Evolutionary conservation across 2,797 vertebrate species (phyloP).

Genomic region (Brachyalestes nurse): DNA sequence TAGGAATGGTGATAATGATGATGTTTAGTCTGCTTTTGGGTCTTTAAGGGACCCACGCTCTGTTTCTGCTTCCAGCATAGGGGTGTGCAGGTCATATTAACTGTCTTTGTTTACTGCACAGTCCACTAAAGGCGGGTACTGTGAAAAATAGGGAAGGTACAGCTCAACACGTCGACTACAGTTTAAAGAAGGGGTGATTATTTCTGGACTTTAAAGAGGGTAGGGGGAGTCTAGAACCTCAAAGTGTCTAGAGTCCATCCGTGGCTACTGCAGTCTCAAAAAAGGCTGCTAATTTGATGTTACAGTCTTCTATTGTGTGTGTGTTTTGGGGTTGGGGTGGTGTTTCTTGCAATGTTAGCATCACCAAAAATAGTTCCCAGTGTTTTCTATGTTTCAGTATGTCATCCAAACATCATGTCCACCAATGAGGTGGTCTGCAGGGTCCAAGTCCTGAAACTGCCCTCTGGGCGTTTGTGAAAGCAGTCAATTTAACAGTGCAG

Average conservation of each 20-base stretch:
- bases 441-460: conserved; percentile 36
- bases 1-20: neutral
- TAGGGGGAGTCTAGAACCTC: too few relatives aligned
- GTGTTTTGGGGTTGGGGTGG: neutral
- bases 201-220: too few relatives aligned
- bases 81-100: neutral
- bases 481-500: conserved; percentile 44
- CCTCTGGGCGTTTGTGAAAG: conserved; percentile 45
- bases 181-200: too few relatives aligned
- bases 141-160: neutral
- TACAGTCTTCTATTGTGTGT: neutral
- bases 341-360: neutral
- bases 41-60: neutral
- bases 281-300: neutral
- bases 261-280: neutral
- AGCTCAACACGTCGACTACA: neutral
- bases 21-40: neutral
- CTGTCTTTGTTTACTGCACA: neutral
- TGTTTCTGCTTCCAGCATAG: neutral
- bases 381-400: conserved; percentile 33
- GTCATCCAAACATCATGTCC: conserved; percentile 43
- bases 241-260: too few relatives aligned
- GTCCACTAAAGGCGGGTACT: neutral
- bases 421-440: conserved; percentile 43
- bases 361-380: conserved; percentile 11